A percentile compares a stretch with the other conserved stretches of the same genome.
Conservation (phyloP, 2,888 invertebrate genomes). For the Leptopilina myrica region DNA sequence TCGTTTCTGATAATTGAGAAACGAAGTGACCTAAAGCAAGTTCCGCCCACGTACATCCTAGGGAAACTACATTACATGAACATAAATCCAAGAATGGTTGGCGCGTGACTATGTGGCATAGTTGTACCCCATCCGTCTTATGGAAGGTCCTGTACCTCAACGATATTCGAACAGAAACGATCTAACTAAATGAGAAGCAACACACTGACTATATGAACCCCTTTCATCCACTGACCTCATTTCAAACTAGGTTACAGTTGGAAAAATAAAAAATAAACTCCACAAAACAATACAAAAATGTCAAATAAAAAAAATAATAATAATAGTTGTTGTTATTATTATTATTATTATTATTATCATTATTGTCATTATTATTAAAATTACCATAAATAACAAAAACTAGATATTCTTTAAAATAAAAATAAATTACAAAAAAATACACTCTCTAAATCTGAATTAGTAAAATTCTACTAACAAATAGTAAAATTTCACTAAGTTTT, state of each 20-base stretch:
- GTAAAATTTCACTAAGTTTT: too few species aligned
- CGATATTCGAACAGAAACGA: constrained; percentile 13
- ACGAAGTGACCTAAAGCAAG: constrained; percentile 26
- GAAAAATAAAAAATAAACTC: too few species aligned
- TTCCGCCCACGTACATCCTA: constrained; percentile 27
- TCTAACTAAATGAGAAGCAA: constrained; percentile 11
- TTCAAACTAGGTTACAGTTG: not conserved
- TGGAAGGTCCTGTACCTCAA: not conserved
- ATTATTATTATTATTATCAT: too few species aligned
- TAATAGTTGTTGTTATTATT: too few species aligned
- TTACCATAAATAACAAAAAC: too few species aligned
- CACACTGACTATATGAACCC: not conserved
- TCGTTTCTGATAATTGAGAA: constrained; percentile 42
- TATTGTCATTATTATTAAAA: not conserved
- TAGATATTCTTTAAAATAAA: too few species aligned
- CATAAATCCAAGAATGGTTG: constrained; percentile 61
- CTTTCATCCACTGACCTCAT: not conserved
- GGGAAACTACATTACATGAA: constrained; percentile 59
- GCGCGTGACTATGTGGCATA: constrained; percentile 61
- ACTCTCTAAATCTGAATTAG: too few species aligned
- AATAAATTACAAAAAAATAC: too few species aligned
- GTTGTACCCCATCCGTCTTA: constrained; percentile 60
- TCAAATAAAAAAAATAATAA: too few species aligned
- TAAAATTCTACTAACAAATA: too few species aligned
- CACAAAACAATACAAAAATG: too few species aligned